These are phyloP conservation scores for Drosophila limbata DNA, from an alignment of 2,888 invertebrate species.

Conservation along the genomic window DNA sequence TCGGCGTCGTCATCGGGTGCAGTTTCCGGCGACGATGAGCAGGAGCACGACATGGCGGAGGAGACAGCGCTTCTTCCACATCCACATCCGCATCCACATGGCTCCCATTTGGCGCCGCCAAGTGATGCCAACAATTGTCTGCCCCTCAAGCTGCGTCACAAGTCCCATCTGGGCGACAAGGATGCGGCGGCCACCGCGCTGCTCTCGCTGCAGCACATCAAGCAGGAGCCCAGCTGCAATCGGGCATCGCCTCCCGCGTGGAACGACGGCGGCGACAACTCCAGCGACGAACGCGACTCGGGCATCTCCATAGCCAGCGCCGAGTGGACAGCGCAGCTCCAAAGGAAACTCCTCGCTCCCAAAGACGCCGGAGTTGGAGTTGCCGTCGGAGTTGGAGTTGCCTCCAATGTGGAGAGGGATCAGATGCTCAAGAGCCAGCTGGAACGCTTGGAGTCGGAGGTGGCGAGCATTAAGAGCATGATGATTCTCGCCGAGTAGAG, in stretches of 20 bases:
- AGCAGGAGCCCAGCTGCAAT: slow-evolving; percentile 92
- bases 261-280: slow-evolving; percentile 92
- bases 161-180: slow-evolving; percentile 95
- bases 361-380: slow-evolving; percentile 37
- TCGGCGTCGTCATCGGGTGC: slow-evolving; percentile 87
- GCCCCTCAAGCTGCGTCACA: slow-evolving; percentile 96
- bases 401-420: slow-evolving; percentile 86
- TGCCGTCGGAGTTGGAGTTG: slow-evolving; percentile 32
- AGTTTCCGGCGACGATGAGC: slow-evolving; percentile 86
- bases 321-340: slow-evolving; percentile 84
- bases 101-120: slow-evolving; percentile 20
- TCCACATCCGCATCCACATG: slow-evolving; percentile 10
- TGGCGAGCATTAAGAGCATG: slow-evolving; percentile 94
- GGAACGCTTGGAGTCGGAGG: slow-evolving; percentile 95
- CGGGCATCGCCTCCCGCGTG: slow-evolving; percentile 90
- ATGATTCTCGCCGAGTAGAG: slow-evolving; percentile 87
- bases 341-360: slow-evolving; percentile 76
- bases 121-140: slow-evolving; percentile 91
- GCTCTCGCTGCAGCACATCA: slow-evolving; percentile 93
- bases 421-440: slow-evolving; percentile 94
- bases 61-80: slow-evolving; percentile 33
- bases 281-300: slow-evolving; percentile 95
- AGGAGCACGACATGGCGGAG: slow-evolving; percentile 84
- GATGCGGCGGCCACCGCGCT: slow-evolving; percentile 94
- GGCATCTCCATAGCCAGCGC: slow-evolving; percentile 91